Base-by-base conservation (phyloP, 2,797 vertebrate genomes). In the Hydrocynus forskahlii region DNA sequence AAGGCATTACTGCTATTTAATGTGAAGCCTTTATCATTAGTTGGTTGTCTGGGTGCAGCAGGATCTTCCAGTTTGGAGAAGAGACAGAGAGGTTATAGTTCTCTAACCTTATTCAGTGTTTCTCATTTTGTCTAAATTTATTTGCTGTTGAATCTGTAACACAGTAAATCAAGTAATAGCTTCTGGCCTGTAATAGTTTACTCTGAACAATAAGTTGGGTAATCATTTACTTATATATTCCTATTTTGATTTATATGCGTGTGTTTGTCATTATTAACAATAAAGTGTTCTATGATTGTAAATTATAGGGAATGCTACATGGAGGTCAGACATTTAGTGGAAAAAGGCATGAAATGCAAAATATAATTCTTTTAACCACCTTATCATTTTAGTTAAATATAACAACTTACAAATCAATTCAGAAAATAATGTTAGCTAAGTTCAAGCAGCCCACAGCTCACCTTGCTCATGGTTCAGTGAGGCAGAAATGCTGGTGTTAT, bases 401-500 rank as follows among this genome's bases (percentile, higher is more conserved):
- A 35, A 35, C 2, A 2, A 35, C 2, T 45, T 25, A 25, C 1
- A 10, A 62, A 87, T 83, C 89, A 87, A 91, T 86, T 93, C 88
- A 1, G 10, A 23, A 12, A 40, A 93, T n/a, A 92, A 88, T 89
- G 93, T 92, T 90, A 93, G 86, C 87, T 80, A 92, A 93, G 92
- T 92, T 93, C 92, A 93, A 87, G 85, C 87, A 88, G 89, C 91
- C 87, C 77, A 82, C 80, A 84, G 55, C 60, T 76, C 52, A 82
- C 80, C 21, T 68, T 45, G 13, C 38, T 67, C 8, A 12, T 21
- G n/a, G 2, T 1, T 40, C 8, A 12, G 14, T 12, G 64, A 67
- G 10, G 64, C 19, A 67, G 7, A 67, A 67, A 43, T 38, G 70
- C 66, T 82, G 83, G 85, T 85, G 83, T 83, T 82, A 83, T 80